A percentile compares a stretch with the other conserved stretches of the same genome.
Evolutionary conservation across 1,140 invertebrate species (phyloP).

Genomic region (Pteromalus puparum): DNA sequence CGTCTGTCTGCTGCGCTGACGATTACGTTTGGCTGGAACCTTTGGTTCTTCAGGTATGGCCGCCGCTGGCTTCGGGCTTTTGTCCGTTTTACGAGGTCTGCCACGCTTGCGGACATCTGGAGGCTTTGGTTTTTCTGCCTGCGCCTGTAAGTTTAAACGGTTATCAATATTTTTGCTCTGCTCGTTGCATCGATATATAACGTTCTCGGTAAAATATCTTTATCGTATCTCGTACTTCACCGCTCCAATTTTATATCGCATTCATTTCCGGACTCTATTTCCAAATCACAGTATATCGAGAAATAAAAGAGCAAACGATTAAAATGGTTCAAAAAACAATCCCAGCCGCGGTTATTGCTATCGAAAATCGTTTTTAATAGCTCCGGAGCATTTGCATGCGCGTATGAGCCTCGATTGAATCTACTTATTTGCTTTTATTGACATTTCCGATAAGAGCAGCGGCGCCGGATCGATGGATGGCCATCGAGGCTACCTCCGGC

Average conservation of each 20-base stretch:
- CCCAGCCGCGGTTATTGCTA: background rate
- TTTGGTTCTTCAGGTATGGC: slow-evolving; percentile 42
- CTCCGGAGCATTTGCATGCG: background rate
- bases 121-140: slow-evolving; percentile 71
- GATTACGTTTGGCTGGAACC: slow-evolving; percentile 48
- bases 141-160: slow-evolving; percentile 53
- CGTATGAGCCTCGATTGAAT: background rate
- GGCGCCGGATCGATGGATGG: background rate
- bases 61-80: slow-evolving; percentile 60
- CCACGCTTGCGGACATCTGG: slow-evolving; percentile 70
- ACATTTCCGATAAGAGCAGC: background rate
- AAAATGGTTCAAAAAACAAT: background rate
- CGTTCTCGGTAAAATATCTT: too few species aligned
- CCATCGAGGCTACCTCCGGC: background rate
- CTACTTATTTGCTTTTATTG: background rate
- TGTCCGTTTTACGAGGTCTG: slow-evolving; percentile 69
- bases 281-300: background rate
- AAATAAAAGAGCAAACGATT: background rate
- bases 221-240: too few species aligned
- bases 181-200: too few species aligned
- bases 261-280: too few species aligned
- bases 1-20: slow-evolving; percentile 20
- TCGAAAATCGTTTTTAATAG: background rate
- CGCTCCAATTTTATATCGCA: too few species aligned
- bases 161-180: background rate